Evolutionary conservation across 2,113 vertebrate species (phyloP), one percentile per base, ranked within the genome.

Genomic region (Pseudorasbora parva): DNA sequence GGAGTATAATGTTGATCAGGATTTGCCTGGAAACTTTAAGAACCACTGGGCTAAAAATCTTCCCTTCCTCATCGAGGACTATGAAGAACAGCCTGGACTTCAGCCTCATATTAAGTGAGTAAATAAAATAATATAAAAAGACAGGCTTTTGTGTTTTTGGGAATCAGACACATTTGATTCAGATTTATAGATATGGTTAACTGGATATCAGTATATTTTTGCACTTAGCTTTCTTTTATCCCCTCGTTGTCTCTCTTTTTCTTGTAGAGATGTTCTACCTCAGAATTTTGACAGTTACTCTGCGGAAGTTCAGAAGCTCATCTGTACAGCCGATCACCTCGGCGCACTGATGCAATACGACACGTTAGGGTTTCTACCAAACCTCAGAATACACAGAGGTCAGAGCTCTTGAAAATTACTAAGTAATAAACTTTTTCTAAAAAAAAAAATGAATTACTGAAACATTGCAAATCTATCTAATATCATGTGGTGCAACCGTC

Each of bases 21-120:
- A 99, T 88, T 94, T 99, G 84, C 97, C 97, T 0, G 98, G 97
- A 74, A 97, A 95, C 91, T 99, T 99, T 87, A 99, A 99, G 89
- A 98, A 99, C 85, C 97, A 99, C 90, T 99, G 98, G 98, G 96
- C 97, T 51, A 99, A 99, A 88, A 98, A 95, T 85, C 94, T 99
- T 68, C 98, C 97, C 64, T 99, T 99, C 88, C 95, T 99, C 60
- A 97, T 99, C 84, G 97, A 99, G 49, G 97, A 97, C 76, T 99
- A 99, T n/a, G 97, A 99, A 85, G 98, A 99, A 30, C 98, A 99
- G 89, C 97, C 97, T 0, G 98, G 98, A 5, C 89, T 99, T 68
- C 98, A 99, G 77, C 98, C 98, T 11, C 97, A 98, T 76, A 99
- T 99, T 89, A 99, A 96, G 98, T 98, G 87, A 87, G 95, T 89